Conservation (phyloP, 2,888 invertebrate genomes). For the Mesoligia furuncula region DNA sequence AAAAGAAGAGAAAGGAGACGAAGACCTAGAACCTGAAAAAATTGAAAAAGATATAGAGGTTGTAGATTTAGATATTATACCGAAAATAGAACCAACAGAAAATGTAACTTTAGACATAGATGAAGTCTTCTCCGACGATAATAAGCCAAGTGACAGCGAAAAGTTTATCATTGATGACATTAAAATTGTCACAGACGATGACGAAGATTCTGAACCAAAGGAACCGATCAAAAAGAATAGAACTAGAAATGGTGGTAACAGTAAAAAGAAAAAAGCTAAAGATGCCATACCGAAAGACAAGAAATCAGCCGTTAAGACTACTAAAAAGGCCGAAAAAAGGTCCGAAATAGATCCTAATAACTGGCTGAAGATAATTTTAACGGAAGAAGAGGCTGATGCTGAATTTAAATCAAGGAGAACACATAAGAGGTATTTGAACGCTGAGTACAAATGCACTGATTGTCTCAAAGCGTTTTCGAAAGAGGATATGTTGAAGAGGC, state of each 20-base stretch:
- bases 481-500: slow-evolving; percentile 81
- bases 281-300: slow-evolving; percentile 57
- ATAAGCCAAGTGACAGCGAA: slow-evolving; percentile 60
- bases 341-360: slow-evolving; percentile 72
- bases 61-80: slow-evolving; percentile 25
- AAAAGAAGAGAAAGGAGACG: slow-evolving; percentile 55
- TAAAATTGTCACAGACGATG: slow-evolving; percentile 48
- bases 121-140: slow-evolving; percentile 48
- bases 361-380: slow-evolving; percentile 78
- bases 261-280: slow-evolving; percentile 62
- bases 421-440: slow-evolving; percentile 76
- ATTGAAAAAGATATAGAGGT: slow-evolving; percentile 39
- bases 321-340: slow-evolving; percentile 63
- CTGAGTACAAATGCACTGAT: slow-evolving; percentile 78
- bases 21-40: slow-evolving; percentile 34
- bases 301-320: slow-evolving; percentile 67
- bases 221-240: slow-evolving; percentile 50
- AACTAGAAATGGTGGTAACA: slow-evolving; percentile 46
- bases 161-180: slow-evolving; percentile 54
- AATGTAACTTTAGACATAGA: slow-evolving; percentile 36
- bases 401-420: slow-evolving; percentile 76
- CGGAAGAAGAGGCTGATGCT: slow-evolving; percentile 79
- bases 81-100: slow-evolving; percentile 36
- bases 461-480: slow-evolving; percentile 84
- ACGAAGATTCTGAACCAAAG: slow-evolving; percentile 42